Base-by-base conservation (phyloP, 2,797 vertebrate genomes). In the Anisognathus igniventris region DNA sequence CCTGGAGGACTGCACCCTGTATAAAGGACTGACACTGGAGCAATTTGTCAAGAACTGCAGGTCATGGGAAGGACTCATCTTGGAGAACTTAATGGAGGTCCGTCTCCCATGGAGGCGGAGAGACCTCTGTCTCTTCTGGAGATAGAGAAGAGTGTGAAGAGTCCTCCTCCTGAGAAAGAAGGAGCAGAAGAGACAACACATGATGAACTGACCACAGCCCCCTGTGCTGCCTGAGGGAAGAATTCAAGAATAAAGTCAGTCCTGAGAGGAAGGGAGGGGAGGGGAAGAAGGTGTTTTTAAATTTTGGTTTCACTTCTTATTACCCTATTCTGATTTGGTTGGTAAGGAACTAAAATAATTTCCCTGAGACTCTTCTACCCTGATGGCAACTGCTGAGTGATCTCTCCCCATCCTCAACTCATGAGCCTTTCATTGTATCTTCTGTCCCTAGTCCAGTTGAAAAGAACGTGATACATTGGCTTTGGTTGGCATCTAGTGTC, bases 141-240 rank as follows among this genome's bases (percentile, higher is more conserved):
- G 8, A 42, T 6, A 15, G 30, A 40, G 14, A 25, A 68, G 62
- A 57, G 9, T 44, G 9, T 50, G 35, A 14, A 9, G 23, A 68
- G 28, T 45, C 21, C n/a, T 54, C 15, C 6, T 30, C 28, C 21
- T 11, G 3, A 33, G 37, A 50, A 39, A 10, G 14, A 57, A 64
- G n/a, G n/a, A 57, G 14, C 3, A 12, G 57, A 14, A 64, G 50
- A 70, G 11, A 51, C 12, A 60, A 40, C 0, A 3, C 6, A 10
- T 2, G 4, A 30, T 21, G 28, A 57, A 57, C 17, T 50, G 37
- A 70, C 14, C 4, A 21, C 12, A 76, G 10, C 1, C 2, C 24
- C 37, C 37, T 8, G 28, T 0, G 0, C 28, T 68, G 16, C 27
- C 3, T 22, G 39, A 14, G 8, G 9, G 6, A 70, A 70, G n/a